These are phyloP conservation scores for Popillia japonica DNA, from an alignment of 1,140 invertebrate genomes.

Conservation along the genomic window DNA sequence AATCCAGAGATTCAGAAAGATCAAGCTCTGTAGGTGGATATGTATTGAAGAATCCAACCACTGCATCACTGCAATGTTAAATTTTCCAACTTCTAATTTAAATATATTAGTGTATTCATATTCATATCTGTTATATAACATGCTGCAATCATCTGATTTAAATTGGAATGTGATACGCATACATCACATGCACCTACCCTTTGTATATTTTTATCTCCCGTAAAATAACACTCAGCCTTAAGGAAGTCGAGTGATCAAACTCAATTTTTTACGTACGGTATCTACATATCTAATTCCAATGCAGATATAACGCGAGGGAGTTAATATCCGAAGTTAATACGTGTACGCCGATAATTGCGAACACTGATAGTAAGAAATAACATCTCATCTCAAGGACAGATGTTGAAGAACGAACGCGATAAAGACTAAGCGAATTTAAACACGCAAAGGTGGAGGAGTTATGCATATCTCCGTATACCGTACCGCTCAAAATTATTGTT, in stretches of 20 bases:
- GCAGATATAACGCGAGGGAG: constrained; percentile 14
- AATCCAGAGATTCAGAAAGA: too few relatives aligned
- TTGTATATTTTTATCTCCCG: constrained; percentile 30
- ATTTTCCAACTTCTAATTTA: too few relatives aligned
- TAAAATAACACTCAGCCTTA: background rate
- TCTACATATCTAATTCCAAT: constrained; percentile 22
- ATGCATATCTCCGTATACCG: too few relatives aligned
- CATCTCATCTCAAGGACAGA: background rate
- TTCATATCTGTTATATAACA: too few relatives aligned
- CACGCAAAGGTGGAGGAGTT: background rate
- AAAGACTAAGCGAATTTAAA: background rate
- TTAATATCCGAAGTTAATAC: too few relatives aligned
- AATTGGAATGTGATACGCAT: constrained; percentile 19
- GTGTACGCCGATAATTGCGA: constrained; percentile 3
- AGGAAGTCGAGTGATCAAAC: background rate
- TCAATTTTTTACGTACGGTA: background rate
- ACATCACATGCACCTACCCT: background rate
- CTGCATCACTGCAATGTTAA: too few relatives aligned
- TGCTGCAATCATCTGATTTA: constrained; percentile 18
- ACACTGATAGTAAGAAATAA: background rate
- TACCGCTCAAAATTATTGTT: too few relatives aligned
- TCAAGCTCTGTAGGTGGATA: too few relatives aligned
- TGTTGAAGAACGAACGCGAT: background rate
- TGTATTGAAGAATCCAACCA: too few relatives aligned
- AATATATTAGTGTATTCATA: too few relatives aligned